Percentiles rank a stretch among this genome's conserved stretches.
Conservation (phyloP, 2,888 invertebrate species). For the Anoncus sp. region DNA sequence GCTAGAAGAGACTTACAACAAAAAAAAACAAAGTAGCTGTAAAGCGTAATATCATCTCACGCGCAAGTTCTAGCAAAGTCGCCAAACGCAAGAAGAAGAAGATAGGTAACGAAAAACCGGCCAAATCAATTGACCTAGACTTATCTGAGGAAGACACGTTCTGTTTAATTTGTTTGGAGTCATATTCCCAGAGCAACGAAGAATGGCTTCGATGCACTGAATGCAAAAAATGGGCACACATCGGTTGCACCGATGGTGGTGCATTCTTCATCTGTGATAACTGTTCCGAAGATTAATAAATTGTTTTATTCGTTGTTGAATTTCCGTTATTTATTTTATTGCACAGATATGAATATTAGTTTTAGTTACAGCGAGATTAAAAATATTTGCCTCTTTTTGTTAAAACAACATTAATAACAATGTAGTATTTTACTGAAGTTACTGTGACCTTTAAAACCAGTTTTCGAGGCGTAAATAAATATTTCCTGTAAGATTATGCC, state of each 20-base stretch:
- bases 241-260: not conserved
- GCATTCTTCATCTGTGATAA: not conserved
- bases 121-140: not conserved
- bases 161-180: not conserved
- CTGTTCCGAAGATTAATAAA: slow-evolving; percentile 31
- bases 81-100: not conserved
- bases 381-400: too few relatives aligned
- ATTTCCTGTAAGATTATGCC: slow-evolving; percentile 27
- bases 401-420: too few relatives aligned
- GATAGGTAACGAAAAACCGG: not conserved
- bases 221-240: not conserved
- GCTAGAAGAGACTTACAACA: too few relatives aligned
- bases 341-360: slow-evolving; percentile 30
- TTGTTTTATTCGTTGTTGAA: slow-evolving; percentile 39
- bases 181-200: slow-evolving; percentile 5
- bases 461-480: slow-evolving; percentile 33
- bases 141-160: not conserved
- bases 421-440: too few relatives aligned
- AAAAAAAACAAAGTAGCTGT: too few relatives aligned
- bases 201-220: not conserved
- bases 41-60: slow-evolving; percentile 4
- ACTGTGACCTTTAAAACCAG: slow-evolving; percentile 1
- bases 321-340: slow-evolving; percentile 39
- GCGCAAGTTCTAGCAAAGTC: not conserved
- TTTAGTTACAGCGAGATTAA: too few relatives aligned